A percentile compares a stretch with the other conserved stretches of the same genome.
Evolutionary conservation across 2,888 invertebrate genomes (phyloP).

Genomic region (Drosophila suboccidentalis): DNA sequence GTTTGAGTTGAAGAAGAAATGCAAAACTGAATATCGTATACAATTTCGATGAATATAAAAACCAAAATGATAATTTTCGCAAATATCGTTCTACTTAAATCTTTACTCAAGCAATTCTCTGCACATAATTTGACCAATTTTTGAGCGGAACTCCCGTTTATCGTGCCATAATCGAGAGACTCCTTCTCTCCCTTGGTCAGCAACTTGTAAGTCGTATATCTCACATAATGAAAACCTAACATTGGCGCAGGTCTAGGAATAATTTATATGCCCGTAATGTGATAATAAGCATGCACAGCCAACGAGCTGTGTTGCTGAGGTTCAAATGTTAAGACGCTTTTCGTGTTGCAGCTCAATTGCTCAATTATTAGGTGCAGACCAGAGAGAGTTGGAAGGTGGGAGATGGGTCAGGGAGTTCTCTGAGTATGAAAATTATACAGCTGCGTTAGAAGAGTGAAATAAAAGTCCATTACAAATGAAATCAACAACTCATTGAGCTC

Average conservation of each 20-base stretch:
- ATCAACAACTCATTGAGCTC: slow-evolving; percentile 82
- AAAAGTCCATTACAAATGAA: slow-evolving; percentile 81
- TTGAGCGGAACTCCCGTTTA: slow-evolving; percentile 58
- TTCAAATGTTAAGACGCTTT: slow-evolving; percentile 82
- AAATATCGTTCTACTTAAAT: slow-evolving; percentile 22
- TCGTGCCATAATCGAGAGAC: slow-evolving; percentile 39
- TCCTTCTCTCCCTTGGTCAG: neutral
- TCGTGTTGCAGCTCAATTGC: slow-evolving; percentile 81
- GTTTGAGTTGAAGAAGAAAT: slow-evolving; percentile 3
- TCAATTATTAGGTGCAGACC: slow-evolving; percentile 72
- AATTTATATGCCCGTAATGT: slow-evolving; percentile 77
- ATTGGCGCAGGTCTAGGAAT: slow-evolving; percentile 69
- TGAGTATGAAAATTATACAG: slow-evolving; percentile 66
- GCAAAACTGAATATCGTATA: slow-evolving; percentile 4
- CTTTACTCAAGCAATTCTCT: slow-evolving; percentile 21
- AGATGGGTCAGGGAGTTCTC: slow-evolving; percentile 4
- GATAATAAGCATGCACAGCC: slow-evolving; percentile 71
- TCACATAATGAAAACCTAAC: slow-evolving; percentile 59
- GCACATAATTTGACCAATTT: slow-evolving; percentile 50
- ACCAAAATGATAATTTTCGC: slow-evolving; percentile 14
- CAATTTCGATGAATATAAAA: slow-evolving; percentile 6
- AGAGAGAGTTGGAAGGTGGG: neutral
- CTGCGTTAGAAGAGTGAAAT: slow-evolving; percentile 78
- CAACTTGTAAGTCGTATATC: slow-evolving; percentile 36
- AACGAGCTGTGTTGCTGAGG: slow-evolving; percentile 31